Evolutionary conservation across 2,797 vertebrate species (phyloP).

Genomic region (Phoxinus dragarum): DNA sequence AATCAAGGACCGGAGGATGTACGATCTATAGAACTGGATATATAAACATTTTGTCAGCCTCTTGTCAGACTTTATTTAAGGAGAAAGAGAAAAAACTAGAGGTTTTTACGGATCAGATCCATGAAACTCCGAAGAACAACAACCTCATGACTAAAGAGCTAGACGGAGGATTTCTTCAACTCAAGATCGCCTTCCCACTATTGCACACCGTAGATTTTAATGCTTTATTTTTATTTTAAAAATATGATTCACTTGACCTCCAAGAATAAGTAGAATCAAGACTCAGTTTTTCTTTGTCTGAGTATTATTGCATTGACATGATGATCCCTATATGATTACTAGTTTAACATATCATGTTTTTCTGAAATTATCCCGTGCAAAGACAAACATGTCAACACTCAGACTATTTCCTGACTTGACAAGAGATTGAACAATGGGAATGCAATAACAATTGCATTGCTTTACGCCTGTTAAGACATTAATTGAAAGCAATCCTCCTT

Average conservation of each 20-base stretch:
- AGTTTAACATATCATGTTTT: background rate
- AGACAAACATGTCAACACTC: background rate
- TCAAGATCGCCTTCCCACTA: conserved; percentile 15
- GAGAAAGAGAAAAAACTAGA: conserved; percentile 11
- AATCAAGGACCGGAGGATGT: background rate
- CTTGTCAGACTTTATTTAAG: background rate
- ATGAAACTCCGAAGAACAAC: conserved; percentile 48
- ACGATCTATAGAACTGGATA: background rate
- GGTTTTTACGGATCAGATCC: conserved; percentile 29
- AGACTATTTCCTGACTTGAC: background rate
- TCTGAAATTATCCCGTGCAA: background rate
- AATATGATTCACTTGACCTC: background rate
- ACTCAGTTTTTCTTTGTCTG: conserved; percentile 5
- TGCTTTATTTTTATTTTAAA: background rate
- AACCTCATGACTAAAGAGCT: conserved; percentile 26
- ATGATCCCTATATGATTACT: background rate
- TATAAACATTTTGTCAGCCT: background rate
- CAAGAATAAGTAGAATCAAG: background rate
- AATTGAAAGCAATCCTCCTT: background rate
- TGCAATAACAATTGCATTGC: conserved; percentile 5
- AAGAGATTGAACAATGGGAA: conserved; percentile 13
- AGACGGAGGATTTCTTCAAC: conserved; percentile 17
- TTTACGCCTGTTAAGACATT: background rate
- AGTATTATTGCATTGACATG: background rate
- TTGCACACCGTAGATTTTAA: background rate